Percentiles rank a stretch among this genome's conserved stretches.
These are phyloP conservation scores for Ceyx erithaca DNA, from an alignment of 2,797 vertebrate species.

Conservation along the genomic window DNA sequence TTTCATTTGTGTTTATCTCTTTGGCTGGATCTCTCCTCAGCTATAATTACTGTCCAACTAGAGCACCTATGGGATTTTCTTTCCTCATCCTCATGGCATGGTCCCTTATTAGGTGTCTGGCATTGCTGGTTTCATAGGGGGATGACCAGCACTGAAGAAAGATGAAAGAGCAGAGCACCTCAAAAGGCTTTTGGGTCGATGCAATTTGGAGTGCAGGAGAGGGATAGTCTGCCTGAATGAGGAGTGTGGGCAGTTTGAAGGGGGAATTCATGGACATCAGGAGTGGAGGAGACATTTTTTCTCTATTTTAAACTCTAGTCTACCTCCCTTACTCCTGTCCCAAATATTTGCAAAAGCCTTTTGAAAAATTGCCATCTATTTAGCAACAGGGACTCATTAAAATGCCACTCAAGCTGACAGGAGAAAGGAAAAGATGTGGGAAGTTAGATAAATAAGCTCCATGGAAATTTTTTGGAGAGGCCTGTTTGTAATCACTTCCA, in stretches of 20 bases:
- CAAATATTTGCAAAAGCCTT: neutral
- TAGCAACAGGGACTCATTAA: neutral
- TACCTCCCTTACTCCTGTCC: neutral
- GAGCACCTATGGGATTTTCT: neutral
- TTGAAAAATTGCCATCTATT: neutral
- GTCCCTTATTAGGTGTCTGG: no score
- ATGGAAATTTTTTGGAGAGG: neutral
- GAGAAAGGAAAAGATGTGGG: neutral
- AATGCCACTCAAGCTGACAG: neutral
- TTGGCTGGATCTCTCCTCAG: neutral
- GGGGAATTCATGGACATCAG: rapidly evolving
- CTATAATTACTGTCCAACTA: neutral
- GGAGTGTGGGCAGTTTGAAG: neutral
- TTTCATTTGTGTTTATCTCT: neutral
- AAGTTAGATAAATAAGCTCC: neutral
- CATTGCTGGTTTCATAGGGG: neutral
- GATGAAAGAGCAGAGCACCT: neutral
- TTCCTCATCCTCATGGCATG: neutral
- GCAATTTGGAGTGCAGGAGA: neutral
- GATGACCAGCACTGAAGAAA: no score
- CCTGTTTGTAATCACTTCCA: neutral
- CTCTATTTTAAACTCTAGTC: neutral
- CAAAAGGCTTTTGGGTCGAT: rapidly evolving
- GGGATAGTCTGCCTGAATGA: neutral
- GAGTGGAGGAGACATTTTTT: neutral